These are phyloP conservation scores for Dicyrtomina minuta DNA, from an alignment of 2,888 invertebrate species.

Conservation along the genomic window DNA sequence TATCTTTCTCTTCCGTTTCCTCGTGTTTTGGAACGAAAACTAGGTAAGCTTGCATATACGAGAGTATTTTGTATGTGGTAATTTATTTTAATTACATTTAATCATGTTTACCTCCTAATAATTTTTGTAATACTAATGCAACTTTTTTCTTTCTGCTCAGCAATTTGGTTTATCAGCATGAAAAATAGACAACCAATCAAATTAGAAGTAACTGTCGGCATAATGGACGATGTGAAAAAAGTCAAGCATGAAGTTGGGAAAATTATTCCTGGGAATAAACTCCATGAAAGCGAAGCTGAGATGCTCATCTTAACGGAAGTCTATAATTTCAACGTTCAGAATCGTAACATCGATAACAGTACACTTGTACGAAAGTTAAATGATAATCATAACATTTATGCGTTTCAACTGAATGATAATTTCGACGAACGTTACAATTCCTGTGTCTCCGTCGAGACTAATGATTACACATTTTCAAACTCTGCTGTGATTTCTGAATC, in stretches of 20 bases:
- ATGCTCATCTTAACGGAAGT: slow-evolving; percentile 64
- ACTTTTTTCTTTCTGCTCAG: slow-evolving; percentile 55
- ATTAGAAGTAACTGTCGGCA: slow-evolving; percentile 63
- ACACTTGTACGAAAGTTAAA: slow-evolving; percentile 61
- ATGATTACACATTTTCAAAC: slow-evolving; percentile 1
- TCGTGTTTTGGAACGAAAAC: slow-evolving; percentile 62
- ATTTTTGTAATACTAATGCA: background rate
- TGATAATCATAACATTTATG: slow-evolving; percentile 56
- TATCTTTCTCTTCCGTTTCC: slow-evolving; percentile 68
- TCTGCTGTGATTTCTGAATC: slow-evolving; percentile 16
- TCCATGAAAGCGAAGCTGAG: slow-evolving; percentile 30
- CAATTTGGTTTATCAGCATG: slow-evolving; percentile 61
- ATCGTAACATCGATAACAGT: slow-evolving; percentile 60
- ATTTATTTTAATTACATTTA: slow-evolving; percentile 4
- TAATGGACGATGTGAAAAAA: slow-evolving; percentile 62
- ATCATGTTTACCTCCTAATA: background rate
- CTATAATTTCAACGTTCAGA: slow-evolving; percentile 62
- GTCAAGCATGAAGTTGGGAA: slow-evolving; percentile 61
- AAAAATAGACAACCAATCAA: slow-evolving; percentile 57
- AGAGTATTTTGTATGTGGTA: slow-evolving; percentile 37
- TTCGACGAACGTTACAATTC: slow-evolving; percentile 41
- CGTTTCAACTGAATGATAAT: slow-evolving; percentile 50
- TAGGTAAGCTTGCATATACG: slow-evolving; percentile 36
- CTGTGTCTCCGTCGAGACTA: background rate
- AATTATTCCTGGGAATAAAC: slow-evolving; percentile 44